Percentiles rank a stretch among this genome's conserved stretches.
These are phyloP conservation scores for Bovichtus diacanthus DNA, from an alignment of 2,797 vertebrate species.

Conservation along the genomic window DNA sequence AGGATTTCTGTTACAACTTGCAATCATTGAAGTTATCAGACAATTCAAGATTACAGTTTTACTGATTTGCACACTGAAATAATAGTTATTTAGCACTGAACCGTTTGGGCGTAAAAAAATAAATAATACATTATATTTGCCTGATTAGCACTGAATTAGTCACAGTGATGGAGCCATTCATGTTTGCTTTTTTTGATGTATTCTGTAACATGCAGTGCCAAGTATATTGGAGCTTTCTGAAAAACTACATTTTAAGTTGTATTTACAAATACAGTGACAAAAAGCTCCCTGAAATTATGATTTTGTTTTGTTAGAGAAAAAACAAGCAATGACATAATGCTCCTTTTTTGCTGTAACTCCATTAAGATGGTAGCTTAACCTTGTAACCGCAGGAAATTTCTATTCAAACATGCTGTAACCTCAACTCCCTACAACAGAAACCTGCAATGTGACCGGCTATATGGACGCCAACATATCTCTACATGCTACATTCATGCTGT, in stretches of 20 bases:
- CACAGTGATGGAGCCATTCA: not conserved
- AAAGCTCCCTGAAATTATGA: not conserved
- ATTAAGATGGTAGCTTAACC: slow-evolving; percentile 13
- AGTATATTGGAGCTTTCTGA: not conserved
- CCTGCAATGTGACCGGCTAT: not conserved
- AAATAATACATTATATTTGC: not conserved
- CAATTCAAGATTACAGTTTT: not conserved
- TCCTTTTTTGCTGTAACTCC: not conserved
- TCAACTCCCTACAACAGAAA: slow-evolving; percentile 2
- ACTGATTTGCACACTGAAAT: not conserved
- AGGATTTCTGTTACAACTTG: not conserved
- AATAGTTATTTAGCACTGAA: not conserved
- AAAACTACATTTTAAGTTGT: not conserved
- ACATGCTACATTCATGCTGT: slow-evolving; percentile 24
- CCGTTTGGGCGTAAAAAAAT: not conserved
- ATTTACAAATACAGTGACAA: not conserved
- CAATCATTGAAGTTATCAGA: not conserved
- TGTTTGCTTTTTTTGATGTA: not conserved
- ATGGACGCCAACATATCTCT: not conserved
- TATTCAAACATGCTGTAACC: slow-evolving; percentile 15
- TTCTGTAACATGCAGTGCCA: not conserved
- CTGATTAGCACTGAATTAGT: not conserved
- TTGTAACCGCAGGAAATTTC: slow-evolving; percentile 14
- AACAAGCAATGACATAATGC: not conserved
- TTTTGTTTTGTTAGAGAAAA: not conserved